Evolutionary conservation across 2,113 vertebrate species (phyloP).

Genomic region (Sinocyclocheilus anshuiensis): DNA sequence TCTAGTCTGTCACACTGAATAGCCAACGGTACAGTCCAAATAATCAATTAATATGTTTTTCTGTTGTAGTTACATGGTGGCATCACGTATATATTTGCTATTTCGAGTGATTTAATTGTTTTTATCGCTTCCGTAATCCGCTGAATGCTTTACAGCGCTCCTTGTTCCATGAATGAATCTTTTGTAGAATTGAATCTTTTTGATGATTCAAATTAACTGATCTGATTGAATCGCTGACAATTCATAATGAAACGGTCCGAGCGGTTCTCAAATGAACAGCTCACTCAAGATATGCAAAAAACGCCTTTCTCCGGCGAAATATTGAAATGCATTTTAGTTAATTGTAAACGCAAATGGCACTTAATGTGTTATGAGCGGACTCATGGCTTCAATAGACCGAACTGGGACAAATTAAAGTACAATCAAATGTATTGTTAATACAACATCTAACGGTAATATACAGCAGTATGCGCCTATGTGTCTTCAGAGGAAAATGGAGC

Average conservation of each 20-base stretch:
- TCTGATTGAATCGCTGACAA: not conserved
- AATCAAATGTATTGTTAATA: not conserved
- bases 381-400: not conserved
- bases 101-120: not conserved
- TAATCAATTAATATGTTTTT: not conserved
- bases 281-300: not conserved
- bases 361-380: not conserved
- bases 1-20: constrained; percentile 2
- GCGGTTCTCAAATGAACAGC: not conserved
- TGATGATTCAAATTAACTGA: not conserved
- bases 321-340: not conserved
- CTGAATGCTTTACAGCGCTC: not conserved
- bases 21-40: not conserved
- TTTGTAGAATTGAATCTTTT: not conserved
- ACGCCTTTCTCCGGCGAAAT: not conserved
- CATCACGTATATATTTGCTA: not conserved
- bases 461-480: not conserved
- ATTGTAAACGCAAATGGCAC: not conserved
- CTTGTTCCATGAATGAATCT: not conserved
- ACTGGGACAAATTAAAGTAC: not conserved
- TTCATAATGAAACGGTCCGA: not conserved
- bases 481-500: not conserved
- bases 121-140: not conserved
- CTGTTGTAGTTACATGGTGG: not conserved
- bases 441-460: not conserved